Base-by-base conservation (phyloP, 2,113 vertebrate genomes). In the Opisthocomus hoazin region DNA sequence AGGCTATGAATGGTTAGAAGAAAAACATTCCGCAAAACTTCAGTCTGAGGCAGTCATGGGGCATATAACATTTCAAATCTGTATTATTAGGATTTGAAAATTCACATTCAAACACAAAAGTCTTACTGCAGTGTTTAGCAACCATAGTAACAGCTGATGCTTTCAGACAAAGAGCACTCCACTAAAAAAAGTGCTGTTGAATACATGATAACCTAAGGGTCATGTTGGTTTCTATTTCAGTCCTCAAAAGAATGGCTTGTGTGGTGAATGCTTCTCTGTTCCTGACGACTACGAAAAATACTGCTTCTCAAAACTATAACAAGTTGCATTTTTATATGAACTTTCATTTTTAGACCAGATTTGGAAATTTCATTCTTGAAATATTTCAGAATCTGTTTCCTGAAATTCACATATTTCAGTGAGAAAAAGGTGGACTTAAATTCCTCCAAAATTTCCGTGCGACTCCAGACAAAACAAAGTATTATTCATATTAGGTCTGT, bases 101-200 rank as follows among this genome's bases (percentile, higher is more conserved):
- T 77, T 92, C 80, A 81, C 57, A 84, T 63, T 83, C 79, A 95
- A 96, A 80, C 88, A 63, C 58, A 58, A 91, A 90, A 66, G 37
- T 66, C 94, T 88, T 90, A 83, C 64, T 73, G 74, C 69, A 70
- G 57, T 84, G 68, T 96, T 96, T 90, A 90, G 85, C 90, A 96
- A 71, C 92, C 94, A 94, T 93, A 95, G 74, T 93, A 94, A 95
- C 87, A 95, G 85, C 58, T 93, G 93, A 92, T 90, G 79, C 32
- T 89, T 88, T 84, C 92, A 95, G 50, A 95, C 71, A 85, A 94
- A 95, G 30, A 86, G 3, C 32, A 41, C 46, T 77, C 27, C 65
- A 81, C 69, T 71, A 51, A 86, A 90, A 87, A 88, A 89, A 64
- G 27, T 64, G 43, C 53, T 64, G 16, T 63, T 73, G 65, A 78